A percentile compares a stretch with the other conserved stretches of the same genome.
These are phyloP conservation scores for Lamproptera curius DNA, from an alignment of 2,888 invertebrate species.

Conservation along the genomic window DNA sequence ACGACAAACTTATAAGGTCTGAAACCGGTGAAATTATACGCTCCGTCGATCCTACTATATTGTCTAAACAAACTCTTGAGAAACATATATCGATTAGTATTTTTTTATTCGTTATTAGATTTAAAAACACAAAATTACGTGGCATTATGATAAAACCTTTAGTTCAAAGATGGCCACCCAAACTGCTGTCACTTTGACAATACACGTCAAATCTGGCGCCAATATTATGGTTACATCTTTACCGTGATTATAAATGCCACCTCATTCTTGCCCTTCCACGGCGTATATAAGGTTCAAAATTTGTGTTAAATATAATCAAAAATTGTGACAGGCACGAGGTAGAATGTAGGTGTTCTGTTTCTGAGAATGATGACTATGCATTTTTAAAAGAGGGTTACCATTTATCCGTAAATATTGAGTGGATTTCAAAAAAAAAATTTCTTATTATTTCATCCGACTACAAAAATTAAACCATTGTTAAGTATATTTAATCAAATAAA, in stretches of 20 bases:
- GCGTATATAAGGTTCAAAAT: conserved; percentile 32
- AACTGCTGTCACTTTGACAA: conserved; percentile 59
- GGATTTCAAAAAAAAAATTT: no score
- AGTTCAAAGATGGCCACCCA: conserved; percentile 60
- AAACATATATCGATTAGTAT: no score
- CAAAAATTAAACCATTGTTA: no score
- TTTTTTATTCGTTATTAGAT: no score
- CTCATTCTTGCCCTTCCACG: conserved; percentile 9
- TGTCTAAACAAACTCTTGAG: no score
- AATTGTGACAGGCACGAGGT: conserved; percentile 32
- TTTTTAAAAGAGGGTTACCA: conserved; percentile 15
- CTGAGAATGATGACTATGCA: conserved; percentile 65
- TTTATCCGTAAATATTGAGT: neutral
- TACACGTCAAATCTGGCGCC: conserved; percentile 70
- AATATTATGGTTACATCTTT: conserved; percentile 31
- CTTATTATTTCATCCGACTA: no score
- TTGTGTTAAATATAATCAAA: conserved; percentile 21
- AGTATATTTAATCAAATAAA: no score
- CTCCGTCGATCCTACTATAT: no score
- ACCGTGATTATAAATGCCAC: conserved; percentile 12
- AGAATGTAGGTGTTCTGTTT: conserved; percentile 70
- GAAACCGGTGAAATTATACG: no score
- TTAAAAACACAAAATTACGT: no score
- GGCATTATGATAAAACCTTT: no score
- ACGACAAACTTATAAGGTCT: no score